phyloP scores from a whole-genome alignment of 2,113 vertebrate species.

The Cisticola juncidis region DNA sequence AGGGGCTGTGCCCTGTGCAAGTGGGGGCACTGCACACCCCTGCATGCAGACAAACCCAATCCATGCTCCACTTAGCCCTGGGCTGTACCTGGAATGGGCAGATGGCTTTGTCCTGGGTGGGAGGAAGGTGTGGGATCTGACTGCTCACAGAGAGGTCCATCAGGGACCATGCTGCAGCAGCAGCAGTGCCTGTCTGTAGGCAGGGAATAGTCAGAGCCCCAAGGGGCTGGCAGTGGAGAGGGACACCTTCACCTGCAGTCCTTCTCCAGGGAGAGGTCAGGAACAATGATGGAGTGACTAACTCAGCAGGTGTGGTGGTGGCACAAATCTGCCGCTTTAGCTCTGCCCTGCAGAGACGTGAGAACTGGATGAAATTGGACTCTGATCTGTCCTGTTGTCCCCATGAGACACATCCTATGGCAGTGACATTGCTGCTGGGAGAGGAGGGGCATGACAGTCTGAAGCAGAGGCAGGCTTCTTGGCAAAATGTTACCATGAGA shows the following conservation, averaged over 20 bases:
- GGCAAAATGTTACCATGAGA: not conserved
- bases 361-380: not conserved
- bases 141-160: not conserved
- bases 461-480: not conserved
- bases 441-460: not conserved
- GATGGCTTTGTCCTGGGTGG: not conserved
- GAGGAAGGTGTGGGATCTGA: not conserved
- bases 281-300: not conserved
- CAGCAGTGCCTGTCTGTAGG: not conserved
- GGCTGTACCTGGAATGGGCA: not conserved
- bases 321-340: not conserved
- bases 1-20: not conserved
- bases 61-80: fast-evolving
- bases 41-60: fast-evolving
- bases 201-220: not conserved
- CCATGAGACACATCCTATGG: fast-evolving
- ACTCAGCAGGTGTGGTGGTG: not conserved
- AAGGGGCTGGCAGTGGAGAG: not conserved
- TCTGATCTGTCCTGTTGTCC: not conserved
- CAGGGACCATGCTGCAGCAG: not conserved
- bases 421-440: not conserved
- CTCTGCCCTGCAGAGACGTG: not conserved
- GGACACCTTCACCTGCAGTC: fast-evolving
- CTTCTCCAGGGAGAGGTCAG: not conserved
- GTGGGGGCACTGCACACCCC: fast-evolving